phyloP scores from a whole-genome alignment of 2,888 invertebrate genomes.

The Metellina segmentata region DNA sequence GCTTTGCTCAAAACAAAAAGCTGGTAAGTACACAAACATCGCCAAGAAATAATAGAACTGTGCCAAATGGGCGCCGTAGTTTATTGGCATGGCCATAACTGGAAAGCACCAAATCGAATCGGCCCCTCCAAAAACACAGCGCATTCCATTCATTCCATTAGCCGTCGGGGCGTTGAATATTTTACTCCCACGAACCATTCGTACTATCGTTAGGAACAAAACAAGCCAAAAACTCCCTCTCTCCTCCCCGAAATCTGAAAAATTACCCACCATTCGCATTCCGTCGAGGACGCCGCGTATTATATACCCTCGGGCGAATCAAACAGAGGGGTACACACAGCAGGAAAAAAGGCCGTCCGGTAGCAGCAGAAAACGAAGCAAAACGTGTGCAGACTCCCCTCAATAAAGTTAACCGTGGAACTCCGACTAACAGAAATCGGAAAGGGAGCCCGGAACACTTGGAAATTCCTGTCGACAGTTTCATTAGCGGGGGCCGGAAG shows the following conservation, averaged over 20 bases:
- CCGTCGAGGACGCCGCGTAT: not conserved
- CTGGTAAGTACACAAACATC: no score
- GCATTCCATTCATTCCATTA: not conserved
- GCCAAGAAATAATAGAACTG: no score
- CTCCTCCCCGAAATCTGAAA: not conserved
- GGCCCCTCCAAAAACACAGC: not conserved
- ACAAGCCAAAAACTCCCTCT: not conserved
- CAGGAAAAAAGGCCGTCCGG: not conserved
- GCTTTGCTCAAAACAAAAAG: no score
- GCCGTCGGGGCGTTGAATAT: not conserved
- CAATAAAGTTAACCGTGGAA: slow-evolving; percentile 27
- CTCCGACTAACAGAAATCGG: not conserved
- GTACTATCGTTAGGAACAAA: not conserved
- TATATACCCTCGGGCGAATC: not conserved
- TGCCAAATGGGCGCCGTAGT: no score
- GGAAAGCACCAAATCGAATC: not conserved
- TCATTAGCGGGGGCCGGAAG: slow-evolving; percentile 47
- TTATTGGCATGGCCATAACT: no score
- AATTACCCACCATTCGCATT: not conserved
- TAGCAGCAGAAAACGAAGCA: slow-evolving; percentile 29
- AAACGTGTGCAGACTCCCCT: slow-evolving; percentile 49
- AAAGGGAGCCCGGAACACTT: slow-evolving; percentile 3
- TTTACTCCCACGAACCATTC: not conserved
- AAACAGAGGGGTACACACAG: not conserved
- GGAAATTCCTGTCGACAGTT: slow-evolving; percentile 65